Percentiles rank a stretch among this genome's conserved stretches.
Conservation (phyloP, 2,113 vertebrate genomes). For the Ivindomyrus marchei region DNA sequence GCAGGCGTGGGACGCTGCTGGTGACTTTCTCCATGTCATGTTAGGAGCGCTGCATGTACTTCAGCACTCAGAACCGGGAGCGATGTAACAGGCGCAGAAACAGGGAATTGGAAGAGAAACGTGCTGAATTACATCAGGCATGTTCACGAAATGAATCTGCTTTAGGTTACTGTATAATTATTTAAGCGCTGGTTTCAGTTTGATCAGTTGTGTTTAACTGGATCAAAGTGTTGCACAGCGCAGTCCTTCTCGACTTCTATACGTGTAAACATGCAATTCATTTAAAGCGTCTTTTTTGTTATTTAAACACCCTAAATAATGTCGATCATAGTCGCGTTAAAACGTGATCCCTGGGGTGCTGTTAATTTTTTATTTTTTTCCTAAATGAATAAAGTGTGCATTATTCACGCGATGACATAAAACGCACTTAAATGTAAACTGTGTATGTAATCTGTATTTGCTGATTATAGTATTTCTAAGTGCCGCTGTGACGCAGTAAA, state of each 20-base stretch:
- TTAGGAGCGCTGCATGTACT: not conserved
- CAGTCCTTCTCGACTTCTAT: not conserved
- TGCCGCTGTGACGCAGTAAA: conserved; percentile 14
- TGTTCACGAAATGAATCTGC: not conserved
- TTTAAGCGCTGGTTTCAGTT: not conserved
- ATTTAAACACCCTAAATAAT: not conserved
- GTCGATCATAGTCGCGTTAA: not conserved
- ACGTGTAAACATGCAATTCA: not conserved
- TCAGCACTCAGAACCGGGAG: not conserved
- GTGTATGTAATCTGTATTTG: not conserved
- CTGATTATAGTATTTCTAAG: not conserved
- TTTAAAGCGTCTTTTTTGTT: not conserved
- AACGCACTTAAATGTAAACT: not conserved
- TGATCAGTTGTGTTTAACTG: not conserved
- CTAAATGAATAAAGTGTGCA: not conserved
- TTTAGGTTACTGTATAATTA: not conserved
- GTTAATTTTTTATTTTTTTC: not conserved
- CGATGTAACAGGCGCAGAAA: not conserved
- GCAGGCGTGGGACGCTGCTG: not conserved
- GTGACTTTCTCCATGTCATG: not conserved
- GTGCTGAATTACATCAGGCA: not conserved
- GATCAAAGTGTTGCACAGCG: not conserved
- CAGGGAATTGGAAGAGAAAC: not conserved
- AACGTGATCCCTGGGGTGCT: not conserved
- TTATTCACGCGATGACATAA: not conserved